A percentile compares a stretch with the other conserved stretches of the same genome.
phyloP scores from a whole-genome alignment of 2,888 invertebrate species.

The Limenitis camilla region DNA sequence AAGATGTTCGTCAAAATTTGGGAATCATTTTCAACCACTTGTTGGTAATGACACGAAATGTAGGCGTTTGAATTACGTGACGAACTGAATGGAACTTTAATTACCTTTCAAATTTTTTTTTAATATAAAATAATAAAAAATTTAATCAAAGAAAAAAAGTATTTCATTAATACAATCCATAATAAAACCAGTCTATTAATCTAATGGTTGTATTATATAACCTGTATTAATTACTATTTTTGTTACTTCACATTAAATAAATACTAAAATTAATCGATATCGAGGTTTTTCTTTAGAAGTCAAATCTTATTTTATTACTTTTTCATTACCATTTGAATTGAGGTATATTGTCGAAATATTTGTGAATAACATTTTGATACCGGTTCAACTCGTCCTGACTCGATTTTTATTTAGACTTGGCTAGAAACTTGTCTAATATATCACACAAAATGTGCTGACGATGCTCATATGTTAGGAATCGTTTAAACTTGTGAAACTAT shows the following conservation, averaged over 20 bases:
- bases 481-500: background rate
- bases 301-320: slow-evolving; percentile 6
- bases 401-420: slow-evolving; percentile 41
- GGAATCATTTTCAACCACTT: too few relatives aligned
- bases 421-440: slow-evolving; percentile 49
- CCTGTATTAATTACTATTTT: too few relatives aligned
- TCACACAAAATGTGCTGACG: slow-evolving; percentile 20
- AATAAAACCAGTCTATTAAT: too few relatives aligned
- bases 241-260: background rate
- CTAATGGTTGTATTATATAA: too few relatives aligned
- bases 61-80: too few relatives aligned
- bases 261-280: slow-evolving; percentile 1
- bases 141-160: too few relatives aligned
- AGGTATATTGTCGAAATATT: slow-evolving; percentile 27
- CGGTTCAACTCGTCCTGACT: slow-evolving; percentile 51
- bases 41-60: too few relatives aligned
- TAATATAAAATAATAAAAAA: too few relatives aligned
- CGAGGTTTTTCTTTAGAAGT: background rate
- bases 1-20: too few relatives aligned
- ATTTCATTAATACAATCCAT: too few relatives aligned
- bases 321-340: slow-evolving; percentile 14
- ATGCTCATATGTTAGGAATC: slow-evolving; percentile 35
- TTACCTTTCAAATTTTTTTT: too few relatives aligned
- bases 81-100: too few relatives aligned
- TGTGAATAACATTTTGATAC: slow-evolving; percentile 61